Conservation (phyloP, 2,888 invertebrate genomes). For the Julus scanicus region DNA sequence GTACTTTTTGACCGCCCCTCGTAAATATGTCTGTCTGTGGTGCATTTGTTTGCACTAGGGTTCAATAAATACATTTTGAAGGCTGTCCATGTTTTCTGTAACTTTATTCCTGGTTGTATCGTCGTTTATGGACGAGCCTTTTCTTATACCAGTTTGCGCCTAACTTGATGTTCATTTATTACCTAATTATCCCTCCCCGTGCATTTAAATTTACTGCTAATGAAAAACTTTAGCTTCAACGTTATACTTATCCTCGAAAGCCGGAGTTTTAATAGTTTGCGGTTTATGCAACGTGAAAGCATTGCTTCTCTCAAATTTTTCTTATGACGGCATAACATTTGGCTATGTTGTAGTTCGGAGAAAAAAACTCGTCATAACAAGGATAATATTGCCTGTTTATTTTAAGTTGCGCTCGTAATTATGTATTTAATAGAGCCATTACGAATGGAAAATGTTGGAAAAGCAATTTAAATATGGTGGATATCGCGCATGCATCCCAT, state of each 20-base stretch:
- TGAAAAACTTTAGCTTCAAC: not conserved
- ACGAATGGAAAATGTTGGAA: not conserved
- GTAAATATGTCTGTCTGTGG: too few species aligned
- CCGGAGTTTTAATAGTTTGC: not conserved
- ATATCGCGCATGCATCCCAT: not conserved
- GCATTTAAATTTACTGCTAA: slow-evolving; percentile 19
- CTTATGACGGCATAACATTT: not conserved
- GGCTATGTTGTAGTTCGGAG: too few species aligned
- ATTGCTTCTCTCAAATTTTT: not conserved
- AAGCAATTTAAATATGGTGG: not conserved
- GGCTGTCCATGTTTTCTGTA: too few species aligned
- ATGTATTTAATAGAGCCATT: slow-evolving; percentile 36
- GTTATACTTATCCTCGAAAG: not conserved
- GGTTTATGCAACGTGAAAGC: slow-evolving; percentile 16
- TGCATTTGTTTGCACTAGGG: too few species aligned
- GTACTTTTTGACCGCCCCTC: too few species aligned
- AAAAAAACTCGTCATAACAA: not conserved
- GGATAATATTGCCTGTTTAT: not conserved
- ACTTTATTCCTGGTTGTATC: not conserved
- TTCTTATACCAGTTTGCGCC: not conserved
- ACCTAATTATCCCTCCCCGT: slow-evolving; percentile 24
- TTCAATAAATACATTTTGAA: too few species aligned
- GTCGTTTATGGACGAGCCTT: not conserved
- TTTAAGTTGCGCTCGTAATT: slow-evolving; percentile 44
- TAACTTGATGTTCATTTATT: slow-evolving; percentile 7